Evolutionary conservation across 2,888 invertebrate genomes (phyloP).

Genomic region (Ectemnius continuus): DNA sequence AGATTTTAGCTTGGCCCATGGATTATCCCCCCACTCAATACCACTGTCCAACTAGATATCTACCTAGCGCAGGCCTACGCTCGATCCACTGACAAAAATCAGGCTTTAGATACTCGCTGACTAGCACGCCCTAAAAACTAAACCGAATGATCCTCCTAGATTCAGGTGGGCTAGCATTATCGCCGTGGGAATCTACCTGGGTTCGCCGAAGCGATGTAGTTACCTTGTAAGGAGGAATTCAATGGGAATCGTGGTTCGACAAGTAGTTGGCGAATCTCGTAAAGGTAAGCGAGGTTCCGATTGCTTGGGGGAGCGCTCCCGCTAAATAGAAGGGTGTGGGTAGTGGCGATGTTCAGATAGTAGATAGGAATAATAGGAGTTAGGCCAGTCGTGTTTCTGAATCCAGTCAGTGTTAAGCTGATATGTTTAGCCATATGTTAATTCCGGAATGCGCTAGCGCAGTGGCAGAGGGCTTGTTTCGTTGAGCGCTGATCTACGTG

Average conservation of each 20-base stretch:
- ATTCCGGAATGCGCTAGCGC: slow-evolving; percentile 53
- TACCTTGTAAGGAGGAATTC: neutral
- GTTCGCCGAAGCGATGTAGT: no score
- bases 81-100: no score
- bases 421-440: slow-evolving; percentile 66
- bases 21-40: neutral
- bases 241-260: slow-evolving; percentile 29
- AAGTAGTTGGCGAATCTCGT: slow-evolving; percentile 16
- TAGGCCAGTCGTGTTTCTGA: slow-evolving; percentile 5
- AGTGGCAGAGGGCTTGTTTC: slow-evolving; percentile 49
- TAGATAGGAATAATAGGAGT: no score
- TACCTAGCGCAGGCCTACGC: no score
- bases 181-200: no score
- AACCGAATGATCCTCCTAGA: no score
- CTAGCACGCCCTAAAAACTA: no score
- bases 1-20: no score
- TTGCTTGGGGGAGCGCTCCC: slow-evolving; percentile 4
- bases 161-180: no score
- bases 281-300: slow-evolving; percentile 11
- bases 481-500: slow-evolving; percentile 56
- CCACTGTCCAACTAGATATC: no score
- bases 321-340: no score
- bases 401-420: slow-evolving; percentile 46
- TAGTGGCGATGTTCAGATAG: neutral
- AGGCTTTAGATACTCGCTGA: no score